phyloP scores from a whole-genome alignment of 2,888 invertebrate species.

The Aquatica leii region DNA sequence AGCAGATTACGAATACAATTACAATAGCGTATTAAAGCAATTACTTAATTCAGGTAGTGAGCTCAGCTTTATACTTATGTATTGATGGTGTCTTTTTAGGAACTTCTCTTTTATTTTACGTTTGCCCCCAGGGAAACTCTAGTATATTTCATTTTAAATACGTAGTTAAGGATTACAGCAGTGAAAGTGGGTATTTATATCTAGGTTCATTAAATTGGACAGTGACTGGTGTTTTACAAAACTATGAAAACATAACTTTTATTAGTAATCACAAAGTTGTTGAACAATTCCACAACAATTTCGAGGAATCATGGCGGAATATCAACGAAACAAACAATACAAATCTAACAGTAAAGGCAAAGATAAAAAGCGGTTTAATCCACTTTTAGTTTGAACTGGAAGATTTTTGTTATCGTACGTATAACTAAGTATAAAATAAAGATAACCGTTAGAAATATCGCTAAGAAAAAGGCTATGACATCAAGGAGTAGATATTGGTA shows the following conservation, averaged over 20 bases:
- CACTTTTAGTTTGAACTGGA: background rate
- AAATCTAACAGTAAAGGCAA: background rate
- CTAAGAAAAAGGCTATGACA: conserved; percentile 37
- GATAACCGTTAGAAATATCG: background rate
- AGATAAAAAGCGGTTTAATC: background rate
- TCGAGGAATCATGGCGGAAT: conserved; percentile 35
- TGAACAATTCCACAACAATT: conserved; percentile 44
- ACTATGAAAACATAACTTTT: conserved; percentile 51
- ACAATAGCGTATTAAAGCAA: background rate
- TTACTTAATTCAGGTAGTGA: background rate
- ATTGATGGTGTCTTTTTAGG: no score
- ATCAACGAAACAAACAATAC: background rate
- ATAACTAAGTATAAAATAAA: background rate
- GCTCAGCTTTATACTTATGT: no score
- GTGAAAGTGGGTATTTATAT: conserved; percentile 43
- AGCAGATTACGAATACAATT: conserved; percentile 42
- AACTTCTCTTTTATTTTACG: conserved; percentile 37
- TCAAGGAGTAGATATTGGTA: conserved; percentile 47
- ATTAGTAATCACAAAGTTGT: conserved; percentile 44
- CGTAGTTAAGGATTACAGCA: conserved; percentile 49
- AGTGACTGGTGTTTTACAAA: conserved; percentile 41
- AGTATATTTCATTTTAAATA: conserved; percentile 53
- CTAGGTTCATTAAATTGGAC: conserved; percentile 50
- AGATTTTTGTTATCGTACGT: no score
- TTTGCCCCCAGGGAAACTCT: conserved; percentile 35